Evolutionary conservation across 1,140 invertebrate species (phyloP).

Genomic region (Phymastichus coffea): DNA sequence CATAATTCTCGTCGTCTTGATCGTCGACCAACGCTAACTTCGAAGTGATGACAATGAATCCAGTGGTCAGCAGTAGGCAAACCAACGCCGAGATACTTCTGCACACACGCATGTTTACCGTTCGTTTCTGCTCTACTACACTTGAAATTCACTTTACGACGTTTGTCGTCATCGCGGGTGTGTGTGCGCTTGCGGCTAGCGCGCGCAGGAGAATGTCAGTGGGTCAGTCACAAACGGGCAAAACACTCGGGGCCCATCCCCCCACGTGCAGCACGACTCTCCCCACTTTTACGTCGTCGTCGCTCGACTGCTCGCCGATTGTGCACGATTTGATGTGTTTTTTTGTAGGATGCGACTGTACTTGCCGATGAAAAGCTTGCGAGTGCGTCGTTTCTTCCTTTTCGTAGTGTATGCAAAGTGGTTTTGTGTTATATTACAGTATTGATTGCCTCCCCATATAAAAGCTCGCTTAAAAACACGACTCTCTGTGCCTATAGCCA

Average conservation of each 20-base stretch:
- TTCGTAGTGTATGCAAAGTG: too few relatives aligned
- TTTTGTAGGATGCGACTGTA: too few relatives aligned
- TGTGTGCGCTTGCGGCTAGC: constrained; percentile 41
- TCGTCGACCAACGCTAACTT: constrained; percentile 16
- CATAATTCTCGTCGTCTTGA: not conserved
- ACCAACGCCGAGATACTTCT: constrained; percentile 28
- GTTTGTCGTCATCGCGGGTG: constrained; percentile 19
- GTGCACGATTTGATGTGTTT: too few relatives aligned
- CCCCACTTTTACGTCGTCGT: too few relatives aligned
- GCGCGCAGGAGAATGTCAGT: constrained; percentile 51
- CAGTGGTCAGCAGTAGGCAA: constrained; percentile 20
- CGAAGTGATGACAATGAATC: constrained; percentile 36
- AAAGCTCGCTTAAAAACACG: too few relatives aligned
- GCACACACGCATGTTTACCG: constrained; percentile 39
- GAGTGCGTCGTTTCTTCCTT: not conserved
- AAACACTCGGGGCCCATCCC: constrained; percentile 3
- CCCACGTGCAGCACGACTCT: constrained; percentile 14
- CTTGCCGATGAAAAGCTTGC: too few relatives aligned
- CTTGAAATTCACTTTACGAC: constrained; percentile 11
- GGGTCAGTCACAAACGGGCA: constrained; percentile 44
- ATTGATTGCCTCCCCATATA: too few relatives aligned
- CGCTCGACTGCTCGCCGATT: too few relatives aligned
- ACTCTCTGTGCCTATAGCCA: too few relatives aligned
- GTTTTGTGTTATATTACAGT: too few relatives aligned
- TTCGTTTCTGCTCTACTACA: not conserved